Base-by-base conservation (phyloP, 92 coral and sea anemone genomes). In the Actinostola sp. region DNA sequence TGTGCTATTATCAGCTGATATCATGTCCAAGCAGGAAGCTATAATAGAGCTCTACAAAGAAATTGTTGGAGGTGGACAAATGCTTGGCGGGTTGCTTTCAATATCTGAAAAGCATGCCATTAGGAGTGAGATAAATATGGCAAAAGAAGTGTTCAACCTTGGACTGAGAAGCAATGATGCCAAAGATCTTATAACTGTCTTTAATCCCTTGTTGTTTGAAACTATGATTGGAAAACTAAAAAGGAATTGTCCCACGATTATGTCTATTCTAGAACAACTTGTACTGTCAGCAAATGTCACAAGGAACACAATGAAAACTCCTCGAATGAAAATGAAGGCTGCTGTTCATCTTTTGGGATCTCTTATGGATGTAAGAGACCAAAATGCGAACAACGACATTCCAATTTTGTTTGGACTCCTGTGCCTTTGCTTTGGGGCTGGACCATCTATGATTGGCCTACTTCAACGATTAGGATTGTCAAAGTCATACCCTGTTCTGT, bases 31-130 rank as follows among this genome's bases (percentile, higher is more conserved):
- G 11, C 42, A 36, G 11, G 42, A 36, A 4, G 4, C 42, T 36
- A 36, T 36, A 36, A 36, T 36, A 36, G 42, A 36, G 42, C 42
- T 36, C 11, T n/a, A n/a, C n/a, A n/a, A n/a, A n/a, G n/a, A n/a
- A n/a, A n/a, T n/a, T n/a, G n/a, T n/a, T n/a, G n/a, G n/a, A n/a
- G n/a, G n/a, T n/a, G n/a, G n/a, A n/a, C n/a, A n/a, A n/a, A n/a
- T n/a, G n/a, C n/a, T n/a, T n/a, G n/a, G n/a, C n/a, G 85, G 85
- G 43, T 62, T 71, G 59, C 60, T 79, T 52, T 79, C 85, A 15
- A 17, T 71, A 15, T 79, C 85, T 20, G 85, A 79, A 70, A 72
- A 70, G 63, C 44, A 60, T 53, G 80, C 73, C 8, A 80, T 80
- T 17, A 72, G 61, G 62, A 32, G 55, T 41, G 76, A 69, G 50